These are phyloP conservation scores for Actenoides lindsayi DNA, from an alignment of 2,113 vertebrate genomes.

Conservation along the genomic window DNA sequence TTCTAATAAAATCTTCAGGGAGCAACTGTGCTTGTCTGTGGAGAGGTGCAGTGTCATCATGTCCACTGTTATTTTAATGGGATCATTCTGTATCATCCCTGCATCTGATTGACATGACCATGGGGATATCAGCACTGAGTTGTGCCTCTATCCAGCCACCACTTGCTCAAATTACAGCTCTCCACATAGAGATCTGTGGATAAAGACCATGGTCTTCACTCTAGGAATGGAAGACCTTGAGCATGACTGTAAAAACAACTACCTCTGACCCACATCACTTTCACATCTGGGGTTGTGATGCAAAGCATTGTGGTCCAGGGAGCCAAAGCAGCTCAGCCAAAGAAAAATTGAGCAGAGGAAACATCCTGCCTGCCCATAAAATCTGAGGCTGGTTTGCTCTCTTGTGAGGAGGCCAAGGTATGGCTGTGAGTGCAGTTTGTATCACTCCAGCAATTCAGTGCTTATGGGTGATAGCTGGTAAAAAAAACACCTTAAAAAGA, in stretches of 20 bases:
- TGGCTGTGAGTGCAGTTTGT: not conserved
- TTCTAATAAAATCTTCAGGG: not conserved
- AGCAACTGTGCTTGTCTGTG: not conserved
- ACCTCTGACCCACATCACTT: not conserved
- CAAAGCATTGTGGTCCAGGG: not conserved
- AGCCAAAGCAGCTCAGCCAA: not conserved
- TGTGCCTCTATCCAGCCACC: not conserved
- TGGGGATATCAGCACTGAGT: not conserved
- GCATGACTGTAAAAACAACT: not conserved
- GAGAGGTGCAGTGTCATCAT: not conserved
- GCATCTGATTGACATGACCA: not conserved
- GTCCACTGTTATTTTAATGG: not conserved
- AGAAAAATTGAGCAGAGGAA: not conserved
- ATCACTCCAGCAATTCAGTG: not conserved
- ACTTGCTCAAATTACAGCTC: not conserved
- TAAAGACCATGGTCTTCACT: not conserved
- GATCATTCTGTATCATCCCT: not conserved
- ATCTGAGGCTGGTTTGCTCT: rapidly evolving
- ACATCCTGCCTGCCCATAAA: not conserved
- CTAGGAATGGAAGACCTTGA: not conserved
- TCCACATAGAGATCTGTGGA: not conserved
- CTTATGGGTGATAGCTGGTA: not conserved
- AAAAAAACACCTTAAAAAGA: not conserved
- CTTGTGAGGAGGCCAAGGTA: not conserved
- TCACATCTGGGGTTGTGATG: not conserved